Conservation (phyloP, 2,797 vertebrate species). For the Acanthornis magna region DNA sequence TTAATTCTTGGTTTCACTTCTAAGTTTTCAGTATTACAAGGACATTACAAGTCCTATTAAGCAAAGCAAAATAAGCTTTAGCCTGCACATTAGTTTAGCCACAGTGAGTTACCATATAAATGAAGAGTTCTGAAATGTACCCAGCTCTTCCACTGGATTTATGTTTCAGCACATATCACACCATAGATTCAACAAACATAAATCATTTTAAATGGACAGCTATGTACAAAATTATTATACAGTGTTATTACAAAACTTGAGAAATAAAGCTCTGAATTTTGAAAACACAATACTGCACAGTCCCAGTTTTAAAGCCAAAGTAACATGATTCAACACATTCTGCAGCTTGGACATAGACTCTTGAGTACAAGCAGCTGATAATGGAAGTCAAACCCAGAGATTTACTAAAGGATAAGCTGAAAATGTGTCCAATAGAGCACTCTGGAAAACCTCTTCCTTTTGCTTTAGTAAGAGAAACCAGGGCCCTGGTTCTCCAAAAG, state of each 20-base stretch:
- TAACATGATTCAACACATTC: background rate
- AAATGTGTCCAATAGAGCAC: background rate
- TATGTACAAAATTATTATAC: conserved; percentile 63
- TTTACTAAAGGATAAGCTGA: background rate
- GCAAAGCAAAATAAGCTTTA: conserved; percentile 49
- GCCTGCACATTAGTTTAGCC: conserved; percentile 15
- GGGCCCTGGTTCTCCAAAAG: background rate
- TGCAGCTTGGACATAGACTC: background rate
- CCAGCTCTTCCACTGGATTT: conserved; percentile 35
- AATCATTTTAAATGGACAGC: conserved; percentile 22
- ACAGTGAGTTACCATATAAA: conserved; percentile 30
- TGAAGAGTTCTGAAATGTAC: conserved; percentile 12
- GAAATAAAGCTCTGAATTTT: conserved; percentile 39
- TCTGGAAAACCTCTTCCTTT: background rate
- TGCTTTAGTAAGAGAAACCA: background rate
- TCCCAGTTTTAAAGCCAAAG: conserved; percentile 49
- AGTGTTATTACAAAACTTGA: conserved; percentile 59
- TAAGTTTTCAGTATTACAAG: conserved; percentile 19
- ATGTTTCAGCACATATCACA: conserved; percentile 29
- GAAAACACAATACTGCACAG: conserved; percentile 26
- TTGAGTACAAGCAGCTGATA: background rate
- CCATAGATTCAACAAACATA: conserved; percentile 17
- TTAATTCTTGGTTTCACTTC: conserved; percentile 44
- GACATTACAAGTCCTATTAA: background rate
- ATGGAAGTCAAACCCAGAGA: background rate